A percentile compares a stretch with the other conserved stretches of the same genome.
These are phyloP conservation scores for Tupaia chinensis DNA, from an alignment of 2,113 vertebrate species.

Conservation along the genomic window DNA sequence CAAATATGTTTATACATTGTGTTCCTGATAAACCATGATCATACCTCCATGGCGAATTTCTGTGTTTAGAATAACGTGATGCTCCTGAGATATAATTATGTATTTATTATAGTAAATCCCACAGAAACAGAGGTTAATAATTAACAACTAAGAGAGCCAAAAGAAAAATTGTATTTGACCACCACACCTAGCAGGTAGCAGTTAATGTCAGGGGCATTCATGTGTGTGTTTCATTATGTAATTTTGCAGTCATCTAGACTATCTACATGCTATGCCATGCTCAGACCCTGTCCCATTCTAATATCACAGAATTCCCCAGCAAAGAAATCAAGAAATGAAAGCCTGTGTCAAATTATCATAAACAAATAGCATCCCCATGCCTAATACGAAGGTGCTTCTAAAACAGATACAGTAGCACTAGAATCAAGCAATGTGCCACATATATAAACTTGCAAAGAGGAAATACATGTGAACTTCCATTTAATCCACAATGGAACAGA, in stretches of 20 bases:
- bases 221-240: neutral
- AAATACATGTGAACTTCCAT: neutral
- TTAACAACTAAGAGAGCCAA: slow-evolving; percentile 45
- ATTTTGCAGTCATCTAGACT: slow-evolving; percentile 5
- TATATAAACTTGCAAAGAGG: neutral
- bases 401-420: neutral
- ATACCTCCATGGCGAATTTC: neutral
- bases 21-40: slow-evolving; percentile 5
- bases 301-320: neutral
- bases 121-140: slow-evolving; percentile 31
- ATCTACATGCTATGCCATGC: neutral
- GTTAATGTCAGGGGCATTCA: neutral
- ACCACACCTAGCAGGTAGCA: neutral
- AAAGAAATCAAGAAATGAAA: slow-evolving; percentile 63
- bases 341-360: slow-evolving; percentile 1
- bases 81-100: neutral
- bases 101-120: neutral
- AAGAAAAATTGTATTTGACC: slow-evolving; percentile 5
- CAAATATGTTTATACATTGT: neutral
- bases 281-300: neutral
- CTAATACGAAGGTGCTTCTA: neutral
- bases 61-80: neutral
- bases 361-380: slow-evolving; percentile 36
- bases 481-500: slow-evolving; percentile 18
- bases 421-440: neutral